phyloP scores from a whole-genome alignment of 2,888 invertebrate genomes.

The Diloba caeruleocephala region DNA sequence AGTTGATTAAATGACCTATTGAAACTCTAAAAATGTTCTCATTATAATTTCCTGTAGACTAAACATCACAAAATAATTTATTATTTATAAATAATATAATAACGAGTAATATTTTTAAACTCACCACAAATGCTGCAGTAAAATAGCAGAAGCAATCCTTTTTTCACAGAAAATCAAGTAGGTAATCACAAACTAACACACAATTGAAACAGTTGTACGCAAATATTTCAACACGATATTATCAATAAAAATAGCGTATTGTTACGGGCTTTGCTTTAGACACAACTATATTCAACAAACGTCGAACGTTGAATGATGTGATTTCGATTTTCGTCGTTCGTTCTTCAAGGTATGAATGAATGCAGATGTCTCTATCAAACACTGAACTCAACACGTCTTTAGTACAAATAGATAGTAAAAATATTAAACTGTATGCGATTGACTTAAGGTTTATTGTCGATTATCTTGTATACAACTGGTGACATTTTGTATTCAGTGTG shows the following conservation, averaged over 20 bases:
- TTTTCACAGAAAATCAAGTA: slow-evolving; percentile 14
- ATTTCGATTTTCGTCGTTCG: slow-evolving; percentile 21
- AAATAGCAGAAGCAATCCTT: slow-evolving; percentile 26
- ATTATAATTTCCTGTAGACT: too few species aligned
- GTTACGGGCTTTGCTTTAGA: not conserved
- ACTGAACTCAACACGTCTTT: slow-evolving; percentile 22
- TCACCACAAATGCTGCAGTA: slow-evolving; percentile 4
- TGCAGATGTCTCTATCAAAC: slow-evolving; percentile 56
- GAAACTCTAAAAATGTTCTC: too few species aligned
- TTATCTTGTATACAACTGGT: fast-evolving
- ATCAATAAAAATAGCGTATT: slow-evolving; percentile 15
- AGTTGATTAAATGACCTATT: too few species aligned
- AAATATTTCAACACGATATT: slow-evolving; percentile 10
- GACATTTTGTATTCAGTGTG: slow-evolving; percentile 1
- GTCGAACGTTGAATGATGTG: slow-evolving; percentile 39
- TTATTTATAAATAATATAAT: not conserved
- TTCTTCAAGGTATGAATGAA: slow-evolving; percentile 58
- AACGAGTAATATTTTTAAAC: slow-evolving; percentile 2
- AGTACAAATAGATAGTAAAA: not conserved
- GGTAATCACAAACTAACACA: slow-evolving; percentile 29
- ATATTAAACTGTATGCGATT: not conserved
- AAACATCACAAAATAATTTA: too few species aligned
- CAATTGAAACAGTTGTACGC: slow-evolving; percentile 12
- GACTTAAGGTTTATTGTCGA: not conserved
- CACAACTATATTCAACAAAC: slow-evolving; percentile 5